phyloP scores from a whole-genome alignment of 37 sponge, comb jelly and placozoan species.

The Beroe forskalii region DNA sequence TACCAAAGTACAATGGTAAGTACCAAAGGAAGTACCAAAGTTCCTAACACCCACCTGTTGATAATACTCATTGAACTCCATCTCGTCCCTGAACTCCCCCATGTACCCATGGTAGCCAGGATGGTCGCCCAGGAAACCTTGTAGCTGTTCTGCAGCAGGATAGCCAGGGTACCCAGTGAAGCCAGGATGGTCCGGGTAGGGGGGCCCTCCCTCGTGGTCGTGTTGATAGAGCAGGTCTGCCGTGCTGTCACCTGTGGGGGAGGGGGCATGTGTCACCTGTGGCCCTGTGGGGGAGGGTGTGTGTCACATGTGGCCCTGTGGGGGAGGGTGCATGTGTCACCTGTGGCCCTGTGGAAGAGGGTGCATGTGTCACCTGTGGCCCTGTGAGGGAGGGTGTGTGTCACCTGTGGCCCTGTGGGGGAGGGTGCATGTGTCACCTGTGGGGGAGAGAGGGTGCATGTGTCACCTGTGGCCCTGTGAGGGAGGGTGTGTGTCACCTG shows the following conservation, averaged over 20 bases:
- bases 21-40: too few species aligned
- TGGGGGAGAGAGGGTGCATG: too few species aligned
- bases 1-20: too few species aligned
- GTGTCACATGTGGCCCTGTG: too few species aligned
- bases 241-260: constrained; percentile 43
- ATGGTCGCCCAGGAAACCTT: neutral
- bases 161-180: neutral
- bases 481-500: too few species aligned
- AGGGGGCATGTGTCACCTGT: neutral
- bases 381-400: too few species aligned
- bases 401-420: too few species aligned
- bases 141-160: constrained; percentile 9
- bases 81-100: neutral
- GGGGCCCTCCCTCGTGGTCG: neutral
- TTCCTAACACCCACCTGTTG: constrained; percentile 29
- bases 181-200: constrained; percentile 33
- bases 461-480: too few species aligned
- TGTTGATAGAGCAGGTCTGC: constrained; percentile 56
- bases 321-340: too few species aligned
- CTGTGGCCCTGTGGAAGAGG: too few species aligned
- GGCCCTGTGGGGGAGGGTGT: neutral
- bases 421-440: too few species aligned
- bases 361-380: too few species aligned
- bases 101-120: constrained; percentile 51
- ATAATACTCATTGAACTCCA: constrained; percentile 3